phyloP scores from a whole-genome alignment of 2,113 vertebrate species.

The Gambusia affinis region DNA sequence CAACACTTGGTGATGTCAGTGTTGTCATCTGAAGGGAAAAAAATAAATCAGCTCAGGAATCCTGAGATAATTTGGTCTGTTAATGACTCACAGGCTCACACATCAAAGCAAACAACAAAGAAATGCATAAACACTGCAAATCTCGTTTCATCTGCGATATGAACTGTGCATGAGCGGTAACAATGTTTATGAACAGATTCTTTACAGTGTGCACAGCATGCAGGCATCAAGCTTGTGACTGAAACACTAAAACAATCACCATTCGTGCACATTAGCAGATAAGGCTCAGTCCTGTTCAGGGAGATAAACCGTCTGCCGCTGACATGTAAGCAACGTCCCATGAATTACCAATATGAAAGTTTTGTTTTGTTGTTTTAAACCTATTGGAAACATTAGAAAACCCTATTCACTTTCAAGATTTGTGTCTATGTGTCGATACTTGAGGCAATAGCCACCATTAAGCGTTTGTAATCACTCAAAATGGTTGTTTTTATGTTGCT shows the following conservation, averaged over 20 bases:
- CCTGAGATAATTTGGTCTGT: conserved; percentile 36
- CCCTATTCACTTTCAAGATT: neutral
- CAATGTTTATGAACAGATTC: conserved; percentile 37
- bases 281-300: neutral
- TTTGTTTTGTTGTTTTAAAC: neutral
- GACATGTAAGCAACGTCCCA: neutral
- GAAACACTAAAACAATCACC: conserved; percentile 49
- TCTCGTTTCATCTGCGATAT: conserved; percentile 51
- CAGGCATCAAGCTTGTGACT: conserved; percentile 22
- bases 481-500: neutral
- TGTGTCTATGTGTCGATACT: neutral
- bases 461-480: neutral
- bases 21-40: conserved; percentile 24
- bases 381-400: neutral
- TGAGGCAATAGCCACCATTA: too few relatives aligned
- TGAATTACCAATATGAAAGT: neutral
- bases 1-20: too few relatives aligned
- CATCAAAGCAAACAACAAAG: neutral
- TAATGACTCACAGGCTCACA: conserved; percentile 18
- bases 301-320: neutral
- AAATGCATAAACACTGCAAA: conserved; percentile 34
- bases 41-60: conserved; percentile 39
- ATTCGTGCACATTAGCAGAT: conserved; percentile 27
- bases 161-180: conserved; percentile 29
- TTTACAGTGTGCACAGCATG: conserved; percentile 40